Percentiles rank a stretch among this genome's conserved stretches.
Evolutionary conservation across 2,113 vertebrate species (phyloP).

Genomic region (Aleadryas rufinucha): DNA sequence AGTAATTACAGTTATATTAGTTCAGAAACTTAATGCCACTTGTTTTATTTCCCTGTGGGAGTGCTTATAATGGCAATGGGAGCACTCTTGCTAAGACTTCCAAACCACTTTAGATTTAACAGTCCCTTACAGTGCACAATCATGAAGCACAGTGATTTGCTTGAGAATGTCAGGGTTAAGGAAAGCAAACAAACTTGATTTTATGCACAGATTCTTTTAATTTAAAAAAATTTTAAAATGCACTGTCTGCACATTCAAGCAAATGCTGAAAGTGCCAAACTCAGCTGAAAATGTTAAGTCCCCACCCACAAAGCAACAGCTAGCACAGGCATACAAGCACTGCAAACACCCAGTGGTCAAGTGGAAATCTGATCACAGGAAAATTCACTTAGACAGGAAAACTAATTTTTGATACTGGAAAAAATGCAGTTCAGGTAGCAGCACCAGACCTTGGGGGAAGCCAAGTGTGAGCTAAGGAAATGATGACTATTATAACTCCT

Average conservation of each 20-base stretch:
- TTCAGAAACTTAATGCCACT: background rate
- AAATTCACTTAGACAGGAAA: background rate
- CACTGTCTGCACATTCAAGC: background rate
- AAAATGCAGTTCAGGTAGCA: background rate
- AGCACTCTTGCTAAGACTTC: background rate
- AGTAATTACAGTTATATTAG: background rate
- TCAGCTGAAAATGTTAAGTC: background rate
- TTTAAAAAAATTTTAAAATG: background rate
- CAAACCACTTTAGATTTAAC: background rate
- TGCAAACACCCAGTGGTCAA: background rate
- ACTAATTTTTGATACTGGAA: background rate
- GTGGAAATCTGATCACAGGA: background rate
- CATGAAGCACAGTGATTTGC: background rate
- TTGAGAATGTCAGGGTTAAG: background rate
- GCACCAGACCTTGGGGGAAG: background rate
- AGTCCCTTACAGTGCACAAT: rapidly evolving
- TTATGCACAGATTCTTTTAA: background rate
- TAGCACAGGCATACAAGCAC: background rate
- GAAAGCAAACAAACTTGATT: background rate
- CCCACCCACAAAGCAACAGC: background rate
- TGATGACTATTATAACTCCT: background rate
- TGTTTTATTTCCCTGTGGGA: background rate
- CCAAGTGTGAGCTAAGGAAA: background rate
- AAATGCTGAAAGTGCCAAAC: background rate
- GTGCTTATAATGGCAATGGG: background rate